Evolutionary conservation across 2,888 invertebrate species (phyloP).

Genomic region (Nephrotoma flavescens): DNA sequence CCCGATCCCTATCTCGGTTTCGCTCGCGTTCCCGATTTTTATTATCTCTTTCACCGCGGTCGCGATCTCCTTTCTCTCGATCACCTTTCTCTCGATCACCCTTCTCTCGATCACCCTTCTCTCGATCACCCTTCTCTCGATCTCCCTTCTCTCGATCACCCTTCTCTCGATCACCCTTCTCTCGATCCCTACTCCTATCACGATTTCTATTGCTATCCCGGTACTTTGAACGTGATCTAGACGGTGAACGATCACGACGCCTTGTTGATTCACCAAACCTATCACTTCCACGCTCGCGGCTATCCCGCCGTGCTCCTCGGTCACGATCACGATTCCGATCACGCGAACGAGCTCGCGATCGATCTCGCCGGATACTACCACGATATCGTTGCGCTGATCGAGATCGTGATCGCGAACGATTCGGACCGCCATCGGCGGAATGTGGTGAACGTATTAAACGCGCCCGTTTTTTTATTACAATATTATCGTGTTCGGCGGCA

Average conservation of each 20-base stretch:
- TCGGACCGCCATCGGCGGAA: not conserved
- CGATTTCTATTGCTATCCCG: not conserved
- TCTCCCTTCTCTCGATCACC: not conserved
- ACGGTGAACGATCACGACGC: not conserved
- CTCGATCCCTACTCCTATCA: slow-evolving; percentile 8
- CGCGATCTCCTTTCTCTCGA: slow-evolving; percentile 12
- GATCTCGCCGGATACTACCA: not conserved
- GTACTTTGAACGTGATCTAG: not conserved
- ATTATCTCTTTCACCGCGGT: slow-evolving; percentile 13
- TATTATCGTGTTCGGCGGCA: not conserved
- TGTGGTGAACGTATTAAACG: not conserved
- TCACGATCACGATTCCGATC: not conserved
- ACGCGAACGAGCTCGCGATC: not conserved
- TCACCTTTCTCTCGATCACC: too few relatives aligned
- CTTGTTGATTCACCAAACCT: not conserved
- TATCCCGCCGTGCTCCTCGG: not conserved
- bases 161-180: slow-evolving; percentile 13
- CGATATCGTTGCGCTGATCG: not conserved
- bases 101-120: not conserved
- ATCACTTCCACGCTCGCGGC: not conserved
- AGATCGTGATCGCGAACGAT: slow-evolving; percentile 5
- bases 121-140: not conserved
- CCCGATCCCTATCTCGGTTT: slow-evolving; percentile 12
- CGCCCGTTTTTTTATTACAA: not conserved
- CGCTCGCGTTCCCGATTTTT: not conserved